phyloP scores from a whole-genome alignment of 2,113 vertebrate genomes.

The Tachysurus fulvidraco region DNA sequence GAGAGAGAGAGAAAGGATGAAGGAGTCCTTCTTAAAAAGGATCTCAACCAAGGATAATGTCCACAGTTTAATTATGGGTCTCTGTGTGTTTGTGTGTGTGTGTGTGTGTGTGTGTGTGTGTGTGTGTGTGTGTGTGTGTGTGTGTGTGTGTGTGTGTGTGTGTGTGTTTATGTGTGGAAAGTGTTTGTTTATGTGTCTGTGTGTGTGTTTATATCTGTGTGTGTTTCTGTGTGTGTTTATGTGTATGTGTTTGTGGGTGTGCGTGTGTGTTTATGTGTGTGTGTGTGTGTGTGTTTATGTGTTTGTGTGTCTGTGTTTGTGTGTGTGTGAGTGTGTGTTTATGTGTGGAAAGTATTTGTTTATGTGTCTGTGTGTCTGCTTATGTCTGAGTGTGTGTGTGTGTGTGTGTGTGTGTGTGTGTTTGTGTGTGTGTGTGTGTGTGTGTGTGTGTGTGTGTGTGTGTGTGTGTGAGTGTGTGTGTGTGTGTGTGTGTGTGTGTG shows the following conservation, averaged over 20 bases:
- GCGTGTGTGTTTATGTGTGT: background rate
- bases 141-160: too few relatives aligned
- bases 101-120: too few relatives aligned
- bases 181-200: too few relatives aligned
- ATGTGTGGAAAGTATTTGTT: background rate
- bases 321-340: too few relatives aligned
- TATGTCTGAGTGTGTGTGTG: too few relatives aligned
- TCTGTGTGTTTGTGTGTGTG: slow-evolving; percentile 9
- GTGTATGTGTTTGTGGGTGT: background rate
- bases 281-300: slow-evolving; percentile 50
- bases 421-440: slow-evolving; percentile 25
- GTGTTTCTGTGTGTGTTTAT: slow-evolving; percentile 21
- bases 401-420: slow-evolving; percentile 13
- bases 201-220: slow-evolving; percentile 51
- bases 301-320: slow-evolving; percentile 21
- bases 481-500: background rate
- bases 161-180: too few relatives aligned
- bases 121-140: too few relatives aligned
- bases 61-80: too few relatives aligned
- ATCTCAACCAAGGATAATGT: slow-evolving; percentile 20
- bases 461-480: too few relatives aligned
- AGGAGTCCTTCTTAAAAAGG: slow-evolving; percentile 18
- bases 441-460: too few relatives aligned
- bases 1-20: slow-evolving; percentile 40
- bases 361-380: too few relatives aligned